These are phyloP conservation scores for Sphenodon punctatus DNA, from an alignment of 2,797 vertebrate genomes.

Conservation along the genomic window DNA sequence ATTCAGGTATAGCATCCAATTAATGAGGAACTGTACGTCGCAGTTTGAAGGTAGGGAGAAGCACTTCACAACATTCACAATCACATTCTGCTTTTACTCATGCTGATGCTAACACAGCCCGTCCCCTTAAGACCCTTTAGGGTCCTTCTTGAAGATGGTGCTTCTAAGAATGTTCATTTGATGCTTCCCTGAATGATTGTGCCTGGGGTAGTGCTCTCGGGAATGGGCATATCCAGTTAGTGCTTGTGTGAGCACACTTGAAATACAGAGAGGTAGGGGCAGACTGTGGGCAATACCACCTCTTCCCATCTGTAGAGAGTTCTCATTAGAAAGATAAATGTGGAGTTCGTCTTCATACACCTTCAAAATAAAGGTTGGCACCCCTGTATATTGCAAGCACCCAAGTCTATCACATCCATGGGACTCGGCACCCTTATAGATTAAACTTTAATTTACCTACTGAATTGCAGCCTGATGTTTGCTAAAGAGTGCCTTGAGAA, in stretches of 20 bases:
- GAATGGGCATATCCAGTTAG: not conserved
- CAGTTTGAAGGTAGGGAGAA: not conserved
- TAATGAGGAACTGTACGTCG: not conserved
- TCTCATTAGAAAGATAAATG: not conserved
- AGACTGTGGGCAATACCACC: not conserved
- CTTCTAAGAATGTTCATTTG: slow-evolving; percentile 8
- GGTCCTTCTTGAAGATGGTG: not conserved
- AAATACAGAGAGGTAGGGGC: not conserved
- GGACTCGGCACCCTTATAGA: not conserved
- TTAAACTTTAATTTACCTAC: not conserved
- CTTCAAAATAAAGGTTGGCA: not conserved
- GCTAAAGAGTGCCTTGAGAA: slow-evolving; percentile 25
- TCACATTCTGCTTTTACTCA: not conserved
- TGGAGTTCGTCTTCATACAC: not conserved
- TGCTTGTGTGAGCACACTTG: not conserved
- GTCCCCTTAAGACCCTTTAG: not conserved
- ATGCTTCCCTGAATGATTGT: slow-evolving; percentile 14
- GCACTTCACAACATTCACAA: fast-evolving
- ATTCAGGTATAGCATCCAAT: not conserved
- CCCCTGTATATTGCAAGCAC: fast-evolving
- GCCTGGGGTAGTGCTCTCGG: slow-evolving; percentile 10
- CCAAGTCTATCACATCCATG: not conserved
- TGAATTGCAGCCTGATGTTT: not conserved
- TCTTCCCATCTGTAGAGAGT: not conserved
- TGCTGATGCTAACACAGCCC: not conserved